Base-by-base conservation (phyloP, 2,888 invertebrate genomes). In the Zonitis immaculata region DNA sequence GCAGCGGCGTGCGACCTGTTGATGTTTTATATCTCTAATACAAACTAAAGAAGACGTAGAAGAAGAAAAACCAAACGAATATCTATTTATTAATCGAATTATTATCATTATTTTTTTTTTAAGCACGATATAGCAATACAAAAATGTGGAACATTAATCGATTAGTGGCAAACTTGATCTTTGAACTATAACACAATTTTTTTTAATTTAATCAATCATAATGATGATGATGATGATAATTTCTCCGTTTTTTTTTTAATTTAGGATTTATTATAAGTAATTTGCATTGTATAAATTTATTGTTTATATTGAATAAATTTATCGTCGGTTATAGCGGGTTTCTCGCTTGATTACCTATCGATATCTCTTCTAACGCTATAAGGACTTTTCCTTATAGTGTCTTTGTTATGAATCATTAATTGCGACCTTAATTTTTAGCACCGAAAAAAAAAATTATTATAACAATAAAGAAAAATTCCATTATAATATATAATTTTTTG, bases 1-100 rank as follows among this genome's bases (percentile, higher is more conserved):
- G 58, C 67, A 66, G 65, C 60, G 66, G 65, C 68, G 67, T 65
- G 59, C 64, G 60, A 60, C 56, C 52, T 56, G 56, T 43, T 52
- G 51, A 26, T 49, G 6, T 11, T n/a, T 4, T 6, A 35, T 9
- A 12, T 5, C 1, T n/a, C n/a, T n/a, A n/a, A 1, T 12, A 11
- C 16, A 39, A 18, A 11, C 18, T 2, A 18, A 11, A 39, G 4
- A 11, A n/a, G n/a, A n/a, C n/a, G n/a, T n/a, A n/a, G n/a, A n/a
- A n/a, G 6, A 20, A 39, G n/a, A 18, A 16, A 9, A 39, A 18
- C 9, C 3, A 39, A 39, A 14, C 39, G 39, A 39, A 32, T 32
- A n/a, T 14, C 5, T 4, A 51, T 54, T 47, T 51, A 50, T 54
- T 51, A 54, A 54, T 47, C 47, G 51, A 54, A 44, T 51, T 20